These are phyloP conservation scores for Eupleurogrammus muticus DNA, from an alignment of 2,797 vertebrate genomes.

Conservation along the genomic window DNA sequence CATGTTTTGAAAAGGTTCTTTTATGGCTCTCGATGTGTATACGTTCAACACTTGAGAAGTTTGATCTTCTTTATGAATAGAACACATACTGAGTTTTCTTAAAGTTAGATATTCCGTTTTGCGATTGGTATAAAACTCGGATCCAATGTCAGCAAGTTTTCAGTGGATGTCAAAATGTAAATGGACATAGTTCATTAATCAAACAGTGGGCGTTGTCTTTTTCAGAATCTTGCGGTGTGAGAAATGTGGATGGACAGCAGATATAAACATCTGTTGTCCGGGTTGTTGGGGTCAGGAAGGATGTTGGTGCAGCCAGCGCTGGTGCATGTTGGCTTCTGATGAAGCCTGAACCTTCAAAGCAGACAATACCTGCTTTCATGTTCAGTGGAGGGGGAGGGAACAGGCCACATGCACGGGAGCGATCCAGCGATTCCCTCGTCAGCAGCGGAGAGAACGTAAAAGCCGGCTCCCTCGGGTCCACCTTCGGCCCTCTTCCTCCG, in stretches of 20 bases:
- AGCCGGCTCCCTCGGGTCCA: slow-evolving; percentile 15
- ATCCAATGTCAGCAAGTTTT: no score
- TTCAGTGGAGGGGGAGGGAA: not conserved
- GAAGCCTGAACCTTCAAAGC: slow-evolving; percentile 14
- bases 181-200: not conserved
- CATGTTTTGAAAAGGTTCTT: not conserved
- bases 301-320: not conserved
- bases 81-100: no score
- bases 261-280: not conserved
- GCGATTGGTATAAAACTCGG: not conserved
- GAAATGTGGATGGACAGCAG: not conserved
- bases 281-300: slow-evolving; percentile 14
- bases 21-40: not conserved
- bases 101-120: not conserved
- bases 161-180: not conserved
- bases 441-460: slow-evolving; percentile 1
- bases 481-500: slow-evolving; percentile 20
- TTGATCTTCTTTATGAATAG: no score
- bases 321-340: not conserved
- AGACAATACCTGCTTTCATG: slow-evolving; percentile 32
- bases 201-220: no score
- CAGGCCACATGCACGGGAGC: not conserved
- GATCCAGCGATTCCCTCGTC: not conserved
- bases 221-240: no score
- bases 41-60: no score